A percentile compares a stretch with the other conserved stretches of the same genome.
These are phyloP conservation scores for Cephus pygmeus DNA, from an alignment of 2,888 invertebrate genomes.

Conservation along the genomic window DNA sequence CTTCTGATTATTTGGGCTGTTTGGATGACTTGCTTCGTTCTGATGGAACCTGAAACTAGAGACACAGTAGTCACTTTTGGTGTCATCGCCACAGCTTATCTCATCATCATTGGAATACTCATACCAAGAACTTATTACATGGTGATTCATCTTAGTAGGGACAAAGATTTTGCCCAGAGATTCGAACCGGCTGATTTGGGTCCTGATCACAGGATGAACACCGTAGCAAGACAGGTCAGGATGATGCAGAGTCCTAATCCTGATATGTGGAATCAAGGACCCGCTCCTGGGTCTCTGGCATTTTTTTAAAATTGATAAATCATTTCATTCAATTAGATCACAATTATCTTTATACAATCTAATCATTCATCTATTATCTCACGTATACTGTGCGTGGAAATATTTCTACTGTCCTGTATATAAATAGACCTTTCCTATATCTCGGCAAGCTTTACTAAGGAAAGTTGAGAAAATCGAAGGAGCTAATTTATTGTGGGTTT, in stretches of 20 bases:
- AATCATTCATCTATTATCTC: not conserved
- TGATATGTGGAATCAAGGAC: conserved; percentile 31
- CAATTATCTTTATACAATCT: not conserved
- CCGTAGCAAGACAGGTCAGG: conserved; percentile 51
- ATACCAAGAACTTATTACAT: conserved; percentile 78
- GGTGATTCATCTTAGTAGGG: conserved; percentile 73
- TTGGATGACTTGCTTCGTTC: conserved; percentile 73
- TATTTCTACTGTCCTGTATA: not conserved
- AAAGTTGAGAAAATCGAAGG: not conserved
- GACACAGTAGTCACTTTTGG: conserved; percentile 74
- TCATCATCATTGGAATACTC: conserved; percentile 73
- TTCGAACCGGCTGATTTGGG: conserved; percentile 46
- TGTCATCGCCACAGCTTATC: conserved; percentile 72
- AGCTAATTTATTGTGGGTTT: not conserved
- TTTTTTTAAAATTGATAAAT: conserved; percentile 15
- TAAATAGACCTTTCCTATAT: not conserved
- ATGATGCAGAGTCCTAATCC: conserved; percentile 28
- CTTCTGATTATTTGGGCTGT: conserved; percentile 64
- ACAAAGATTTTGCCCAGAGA: conserved; percentile 61
- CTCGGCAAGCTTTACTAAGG: not conserved
- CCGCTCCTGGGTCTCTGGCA: conserved; percentile 28
- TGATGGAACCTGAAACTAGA: conserved; percentile 67
- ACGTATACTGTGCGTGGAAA: not conserved
- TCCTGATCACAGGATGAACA: conserved; percentile 51
- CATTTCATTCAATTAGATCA: not conserved